Conservation (phyloP, 2,113 vertebrate species). For the Menidia beryllina region DNA sequence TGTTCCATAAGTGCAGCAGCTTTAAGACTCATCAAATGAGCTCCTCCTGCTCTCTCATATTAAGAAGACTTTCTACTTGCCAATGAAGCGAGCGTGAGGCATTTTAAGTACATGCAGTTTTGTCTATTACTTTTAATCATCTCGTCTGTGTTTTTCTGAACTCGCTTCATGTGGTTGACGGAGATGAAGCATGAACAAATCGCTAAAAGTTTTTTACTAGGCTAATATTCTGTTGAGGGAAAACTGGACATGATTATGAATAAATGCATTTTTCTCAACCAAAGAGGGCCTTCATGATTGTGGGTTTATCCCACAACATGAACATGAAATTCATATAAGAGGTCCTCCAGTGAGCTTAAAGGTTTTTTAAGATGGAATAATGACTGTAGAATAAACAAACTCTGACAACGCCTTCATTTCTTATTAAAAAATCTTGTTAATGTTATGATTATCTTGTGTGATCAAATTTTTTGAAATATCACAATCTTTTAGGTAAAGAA, state of each 20-base stretch:
- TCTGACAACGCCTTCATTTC: no score
- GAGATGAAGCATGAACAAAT: no score
- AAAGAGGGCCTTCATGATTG: no score
- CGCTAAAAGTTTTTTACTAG: background rate
- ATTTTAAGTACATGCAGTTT: background rate
- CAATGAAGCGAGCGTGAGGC: background rate
- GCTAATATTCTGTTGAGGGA: no score
- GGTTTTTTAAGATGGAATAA: background rate
- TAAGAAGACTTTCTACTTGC: background rate
- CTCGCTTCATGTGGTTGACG: no score
- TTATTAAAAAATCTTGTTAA: background rate
- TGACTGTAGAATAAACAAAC: background rate
- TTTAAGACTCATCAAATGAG: background rate
- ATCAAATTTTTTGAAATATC: no score
- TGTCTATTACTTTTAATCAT: background rate
- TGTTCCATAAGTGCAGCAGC: background rate
- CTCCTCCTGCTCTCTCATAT: background rate
- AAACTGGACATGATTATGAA: no score
- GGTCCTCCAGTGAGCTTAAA: background rate
- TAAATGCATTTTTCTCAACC: no score
- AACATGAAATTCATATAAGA: background rate
- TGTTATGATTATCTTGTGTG: background rate
- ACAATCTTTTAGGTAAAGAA: no score
- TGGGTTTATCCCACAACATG: background rate
- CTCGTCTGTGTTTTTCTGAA: no score